Conservation (phyloP, 2,113 vertebrate species). For the Felis catus region DNA sequence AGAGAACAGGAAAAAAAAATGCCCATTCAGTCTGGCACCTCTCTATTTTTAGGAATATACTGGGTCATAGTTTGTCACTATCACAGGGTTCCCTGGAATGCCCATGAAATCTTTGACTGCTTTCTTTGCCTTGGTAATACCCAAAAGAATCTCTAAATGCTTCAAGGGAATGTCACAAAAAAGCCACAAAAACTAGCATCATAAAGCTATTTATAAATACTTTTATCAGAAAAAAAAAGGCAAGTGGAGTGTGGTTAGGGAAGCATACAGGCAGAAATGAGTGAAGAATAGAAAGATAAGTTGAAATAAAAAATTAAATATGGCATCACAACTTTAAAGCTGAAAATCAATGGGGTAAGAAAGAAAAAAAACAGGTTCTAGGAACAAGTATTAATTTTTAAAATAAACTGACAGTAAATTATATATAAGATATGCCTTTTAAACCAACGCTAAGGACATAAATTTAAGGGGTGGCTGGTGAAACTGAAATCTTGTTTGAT, state of each 20-base stretch:
- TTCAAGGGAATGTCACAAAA: not conserved
- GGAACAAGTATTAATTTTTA: conserved; percentile 42
- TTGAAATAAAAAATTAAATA: conserved; percentile 37
- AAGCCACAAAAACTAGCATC: not conserved
- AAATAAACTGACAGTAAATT: conserved; percentile 19
- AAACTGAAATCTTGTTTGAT: conserved; percentile 35
- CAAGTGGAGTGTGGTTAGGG: not conserved
- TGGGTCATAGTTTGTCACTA: conserved; percentile 39
- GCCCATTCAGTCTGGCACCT: not conserved
- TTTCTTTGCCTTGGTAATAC: not conserved
- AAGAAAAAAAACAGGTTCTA: not conserved
- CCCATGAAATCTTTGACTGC: conserved; percentile 16
- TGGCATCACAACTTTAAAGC: not conserved
- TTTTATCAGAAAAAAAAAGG: not conserved
- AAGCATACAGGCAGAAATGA: not conserved
- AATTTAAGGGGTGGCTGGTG: conserved; percentile 1
- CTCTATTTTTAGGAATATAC: conserved; percentile 48
- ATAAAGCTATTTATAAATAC: conserved; percentile 33
- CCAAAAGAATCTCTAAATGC: conserved; percentile 25
- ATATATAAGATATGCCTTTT: conserved; percentile 6
- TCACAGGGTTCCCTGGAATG: not conserved
- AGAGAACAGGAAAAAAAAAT: not conserved
- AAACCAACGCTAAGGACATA: conserved; percentile 37
- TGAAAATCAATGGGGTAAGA: not conserved
- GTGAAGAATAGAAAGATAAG: not conserved